These are phyloP conservation scores for Sylvilagus bachmani DNA, from an alignment of 2,113 vertebrate species.

Conservation along the genomic window DNA sequence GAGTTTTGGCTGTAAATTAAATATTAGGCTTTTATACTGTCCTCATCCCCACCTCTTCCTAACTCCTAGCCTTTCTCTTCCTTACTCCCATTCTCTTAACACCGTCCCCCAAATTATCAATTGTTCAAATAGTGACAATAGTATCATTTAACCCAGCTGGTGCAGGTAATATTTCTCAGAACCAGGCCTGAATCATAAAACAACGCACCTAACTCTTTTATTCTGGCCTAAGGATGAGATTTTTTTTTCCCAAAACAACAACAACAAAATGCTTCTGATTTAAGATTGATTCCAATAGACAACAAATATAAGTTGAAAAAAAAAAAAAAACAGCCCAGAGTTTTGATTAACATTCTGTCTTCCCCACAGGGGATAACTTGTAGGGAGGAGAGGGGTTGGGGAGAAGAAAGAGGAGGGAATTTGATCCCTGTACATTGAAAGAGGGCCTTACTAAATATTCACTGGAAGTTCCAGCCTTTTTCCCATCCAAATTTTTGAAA, in stretches of 20 bases:
- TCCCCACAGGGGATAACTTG: conserved; percentile 60
- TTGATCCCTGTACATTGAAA: conserved; percentile 76
- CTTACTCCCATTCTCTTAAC: conserved; percentile 17
- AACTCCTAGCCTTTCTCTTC: conserved; percentile 75
- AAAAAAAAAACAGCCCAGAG: conserved; percentile 35
- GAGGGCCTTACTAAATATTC: conserved; percentile 70
- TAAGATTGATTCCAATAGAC: conserved; percentile 79
- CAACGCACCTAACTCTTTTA: neutral
- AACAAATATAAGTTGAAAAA: conserved; percentile 56
- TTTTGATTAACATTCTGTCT: conserved; percentile 64
- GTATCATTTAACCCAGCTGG: neutral
- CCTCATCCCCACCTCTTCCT: conserved; percentile 71
- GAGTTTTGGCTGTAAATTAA: conserved; percentile 83
- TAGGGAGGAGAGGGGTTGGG: conserved; percentile 37
- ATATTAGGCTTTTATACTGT: conserved; percentile 74
- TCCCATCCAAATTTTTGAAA: conserved; percentile 75
- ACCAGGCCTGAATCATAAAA: neutral
- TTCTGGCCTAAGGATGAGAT: conserved; percentile 34
- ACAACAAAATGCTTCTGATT: conserved; percentile 65
- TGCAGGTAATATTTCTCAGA: neutral
- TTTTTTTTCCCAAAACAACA: conserved; percentile 40
- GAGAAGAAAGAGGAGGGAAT: conserved; percentile 60
- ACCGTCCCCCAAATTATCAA: conserved; percentile 48
- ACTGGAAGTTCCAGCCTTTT: conserved; percentile 79
- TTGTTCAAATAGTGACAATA: conserved; percentile 44